Conservation (phyloP, 2,888 invertebrate species). For the Drosophila paracracens region DNA sequence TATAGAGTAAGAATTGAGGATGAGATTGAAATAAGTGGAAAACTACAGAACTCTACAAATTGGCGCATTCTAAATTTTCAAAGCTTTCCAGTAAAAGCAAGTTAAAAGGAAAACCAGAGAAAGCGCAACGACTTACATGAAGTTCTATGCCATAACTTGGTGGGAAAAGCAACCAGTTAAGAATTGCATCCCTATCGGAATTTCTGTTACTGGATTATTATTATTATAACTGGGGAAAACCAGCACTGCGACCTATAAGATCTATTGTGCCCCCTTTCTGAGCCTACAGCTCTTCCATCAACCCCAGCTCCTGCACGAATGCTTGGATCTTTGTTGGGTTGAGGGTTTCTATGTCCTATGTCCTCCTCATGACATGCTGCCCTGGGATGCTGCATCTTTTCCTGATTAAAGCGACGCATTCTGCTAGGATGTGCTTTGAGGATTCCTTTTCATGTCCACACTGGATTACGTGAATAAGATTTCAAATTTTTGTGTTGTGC, state of each 20-base stretch:
- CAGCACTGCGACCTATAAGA: too few relatives aligned
- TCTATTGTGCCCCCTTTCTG: too few relatives aligned
- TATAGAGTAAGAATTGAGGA: background rate
- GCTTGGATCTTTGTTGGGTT: too few relatives aligned
- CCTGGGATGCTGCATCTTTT: too few relatives aligned
- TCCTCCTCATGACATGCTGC: too few relatives aligned
- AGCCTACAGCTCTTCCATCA: too few relatives aligned
- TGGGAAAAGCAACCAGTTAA: background rate
- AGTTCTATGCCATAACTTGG: background rate
- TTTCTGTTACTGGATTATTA: background rate
- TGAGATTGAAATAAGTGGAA: background rate
- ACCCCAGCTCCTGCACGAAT: too few relatives aligned
- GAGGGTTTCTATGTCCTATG: too few relatives aligned
- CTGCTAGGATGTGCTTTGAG: too few relatives aligned
- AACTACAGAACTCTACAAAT: background rate
- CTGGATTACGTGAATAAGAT: background rate
- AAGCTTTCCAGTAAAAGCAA: background rate
- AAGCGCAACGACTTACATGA: background rate
- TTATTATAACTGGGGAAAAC: too few relatives aligned
- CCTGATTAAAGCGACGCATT: too few relatives aligned
- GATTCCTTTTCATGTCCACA: too few relatives aligned
- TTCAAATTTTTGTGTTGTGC: background rate
- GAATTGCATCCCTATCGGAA: background rate
- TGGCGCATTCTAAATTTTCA: background rate
- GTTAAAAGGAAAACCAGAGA: background rate